phyloP scores from a whole-genome alignment of 2,888 invertebrate species.

The Danaus chrysippus region DNA sequence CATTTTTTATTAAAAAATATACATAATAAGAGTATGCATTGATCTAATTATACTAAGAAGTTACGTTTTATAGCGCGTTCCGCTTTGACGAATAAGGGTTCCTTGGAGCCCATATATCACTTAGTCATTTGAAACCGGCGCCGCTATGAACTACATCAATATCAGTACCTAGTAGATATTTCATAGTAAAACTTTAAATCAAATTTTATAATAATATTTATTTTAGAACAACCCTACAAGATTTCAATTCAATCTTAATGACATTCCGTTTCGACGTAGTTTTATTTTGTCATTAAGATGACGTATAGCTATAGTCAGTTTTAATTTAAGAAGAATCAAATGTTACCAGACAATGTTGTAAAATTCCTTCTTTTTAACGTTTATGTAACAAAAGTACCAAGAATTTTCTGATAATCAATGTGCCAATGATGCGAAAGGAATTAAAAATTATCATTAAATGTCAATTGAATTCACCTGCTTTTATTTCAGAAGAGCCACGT shows the following conservation, averaged over 20 bases:
- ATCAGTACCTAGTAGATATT: background rate
- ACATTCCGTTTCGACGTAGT: too few species aligned
- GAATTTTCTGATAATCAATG: too few species aligned
- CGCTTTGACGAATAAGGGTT: slow-evolving; percentile 41
- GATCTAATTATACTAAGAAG: slow-evolving; percentile 31
- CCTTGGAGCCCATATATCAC: slow-evolving; percentile 46
- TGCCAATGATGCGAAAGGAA: slow-evolving; percentile 44
- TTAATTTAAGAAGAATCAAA: too few species aligned
- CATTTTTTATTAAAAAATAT: background rate
- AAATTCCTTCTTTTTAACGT: too few species aligned
- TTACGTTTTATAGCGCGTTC: slow-evolving; percentile 34
- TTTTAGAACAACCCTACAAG: too few species aligned
- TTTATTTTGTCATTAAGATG: too few species aligned
- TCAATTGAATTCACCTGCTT: slow-evolving; percentile 64
- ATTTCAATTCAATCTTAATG: too few species aligned
- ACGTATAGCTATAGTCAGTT: too few species aligned
- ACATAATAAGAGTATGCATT: slow-evolving; percentile 21
- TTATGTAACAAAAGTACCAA: too few species aligned
- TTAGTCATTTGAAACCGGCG: slow-evolving; percentile 42
- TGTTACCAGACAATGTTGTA: too few species aligned
- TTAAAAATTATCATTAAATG: slow-evolving; percentile 64
- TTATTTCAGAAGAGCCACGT: slow-evolving; percentile 35
- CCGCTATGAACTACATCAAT: slow-evolving; percentile 29
- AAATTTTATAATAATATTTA: too few species aligned
- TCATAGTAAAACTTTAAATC: too few species aligned